These are phyloP conservation scores for Lordiphosa fenestrarum DNA, from an alignment of 2,888 invertebrate genomes.

Conservation along the genomic window DNA sequence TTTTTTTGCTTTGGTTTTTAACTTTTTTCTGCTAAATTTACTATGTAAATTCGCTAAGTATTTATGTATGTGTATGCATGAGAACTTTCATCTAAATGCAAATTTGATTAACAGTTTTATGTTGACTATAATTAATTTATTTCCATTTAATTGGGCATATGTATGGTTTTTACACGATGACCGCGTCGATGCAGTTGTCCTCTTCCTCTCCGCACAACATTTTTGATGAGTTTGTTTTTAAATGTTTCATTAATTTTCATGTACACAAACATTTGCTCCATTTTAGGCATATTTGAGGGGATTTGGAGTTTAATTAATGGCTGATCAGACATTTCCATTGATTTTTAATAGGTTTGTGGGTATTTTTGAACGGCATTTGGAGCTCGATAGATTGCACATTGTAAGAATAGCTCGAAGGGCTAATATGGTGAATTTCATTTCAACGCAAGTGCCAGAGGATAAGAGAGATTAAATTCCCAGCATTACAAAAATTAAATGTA, in stretches of 20 bases:
- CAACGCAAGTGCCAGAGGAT: no score
- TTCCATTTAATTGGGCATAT: slow-evolving; percentile 36
- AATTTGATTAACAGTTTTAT: slow-evolving; percentile 72
- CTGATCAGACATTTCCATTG: slow-evolving; percentile 5
- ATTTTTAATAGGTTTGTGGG: background rate
- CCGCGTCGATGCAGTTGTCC: slow-evolving; percentile 9
- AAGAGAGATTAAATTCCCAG: no score
- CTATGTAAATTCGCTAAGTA: slow-evolving; percentile 69
- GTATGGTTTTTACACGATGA: slow-evolving; percentile 26
- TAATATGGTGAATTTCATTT: no score
- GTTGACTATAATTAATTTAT: slow-evolving; percentile 41
- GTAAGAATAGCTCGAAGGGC: background rate
- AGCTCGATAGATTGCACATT: no score
- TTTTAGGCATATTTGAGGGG: slow-evolving; percentile 25
- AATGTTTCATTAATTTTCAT: background rate
- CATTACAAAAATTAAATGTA: no score
- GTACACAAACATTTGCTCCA: background rate
- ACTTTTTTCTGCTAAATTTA: slow-evolving; percentile 53
- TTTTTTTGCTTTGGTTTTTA: slow-evolving; percentile 17
- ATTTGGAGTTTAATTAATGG: slow-evolving; percentile 38
- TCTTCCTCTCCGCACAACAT: background rate
- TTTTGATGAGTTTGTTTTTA: no score
- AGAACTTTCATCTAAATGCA: slow-evolving; percentile 68
- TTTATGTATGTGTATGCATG: slow-evolving; percentile 30
- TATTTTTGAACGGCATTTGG: no score